Conservation (phyloP, 2,113 vertebrate genomes). For the Ploceus nigricollis region DNA sequence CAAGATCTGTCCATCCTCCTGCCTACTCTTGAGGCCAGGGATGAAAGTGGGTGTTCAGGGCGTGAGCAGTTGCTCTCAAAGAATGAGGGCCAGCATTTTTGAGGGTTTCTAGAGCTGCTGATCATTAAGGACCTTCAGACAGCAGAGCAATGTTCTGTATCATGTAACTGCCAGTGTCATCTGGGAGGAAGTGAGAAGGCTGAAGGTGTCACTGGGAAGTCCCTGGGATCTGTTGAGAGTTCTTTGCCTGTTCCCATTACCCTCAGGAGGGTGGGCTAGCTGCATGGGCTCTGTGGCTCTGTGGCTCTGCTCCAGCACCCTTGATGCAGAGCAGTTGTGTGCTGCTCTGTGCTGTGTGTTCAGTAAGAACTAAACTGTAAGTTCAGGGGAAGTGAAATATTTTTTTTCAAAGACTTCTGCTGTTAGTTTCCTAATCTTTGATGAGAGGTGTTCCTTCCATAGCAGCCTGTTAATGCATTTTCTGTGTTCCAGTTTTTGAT, state of each 20-base stretch:
- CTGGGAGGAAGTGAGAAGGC: not conserved
- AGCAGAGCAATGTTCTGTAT: not conserved
- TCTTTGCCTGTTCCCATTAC: not conserved
- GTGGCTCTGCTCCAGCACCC: not conserved
- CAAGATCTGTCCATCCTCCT: not conserved
- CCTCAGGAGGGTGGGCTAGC: not conserved
- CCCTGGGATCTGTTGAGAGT: not conserved
- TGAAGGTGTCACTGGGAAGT: not conserved
- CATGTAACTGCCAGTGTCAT: rapidly evolving
- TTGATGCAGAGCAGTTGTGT: not conserved
- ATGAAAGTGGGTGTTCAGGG: rapidly evolving
- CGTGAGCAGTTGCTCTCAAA: rapidly evolving
- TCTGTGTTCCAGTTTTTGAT: not conserved
- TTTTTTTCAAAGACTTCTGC: not conserved
- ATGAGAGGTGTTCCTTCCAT: not conserved
- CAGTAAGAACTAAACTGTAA: not conserved
- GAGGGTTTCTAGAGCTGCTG: not conserved
- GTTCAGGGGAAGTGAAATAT: rapidly evolving
- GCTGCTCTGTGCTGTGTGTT: not conserved
- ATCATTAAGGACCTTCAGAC: not conserved
- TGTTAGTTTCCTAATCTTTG: not conserved
- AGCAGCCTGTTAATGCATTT: not conserved
- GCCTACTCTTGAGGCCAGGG: too few species aligned
- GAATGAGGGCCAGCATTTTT: not conserved
- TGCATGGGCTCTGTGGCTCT: rapidly evolving